These are phyloP conservation scores for Lethrus apterus DNA, from an alignment of 1,140 invertebrate genomes.

Conservation along the genomic window DNA sequence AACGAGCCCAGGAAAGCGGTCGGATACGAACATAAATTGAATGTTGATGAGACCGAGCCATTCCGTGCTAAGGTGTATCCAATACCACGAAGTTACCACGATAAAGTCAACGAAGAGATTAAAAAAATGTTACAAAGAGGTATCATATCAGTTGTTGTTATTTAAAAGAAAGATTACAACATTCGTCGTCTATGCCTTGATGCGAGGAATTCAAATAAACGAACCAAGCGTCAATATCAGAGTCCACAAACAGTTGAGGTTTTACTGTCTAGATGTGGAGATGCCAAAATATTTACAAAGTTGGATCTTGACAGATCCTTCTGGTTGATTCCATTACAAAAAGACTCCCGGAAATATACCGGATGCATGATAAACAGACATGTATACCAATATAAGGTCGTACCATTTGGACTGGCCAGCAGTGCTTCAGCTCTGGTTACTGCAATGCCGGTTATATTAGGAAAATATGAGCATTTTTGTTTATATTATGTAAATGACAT, in stretches of 20 bases:
- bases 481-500: conserved; percentile 5
- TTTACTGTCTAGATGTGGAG: background rate
- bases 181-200: background rate
- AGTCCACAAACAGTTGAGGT: conserved; percentile 2
- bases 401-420: conserved; percentile 37
- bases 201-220: background rate
- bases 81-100: background rate
- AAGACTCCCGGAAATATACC: conserved; percentile 31
- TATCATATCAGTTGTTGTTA: conserved; percentile 4
- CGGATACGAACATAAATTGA: no score
- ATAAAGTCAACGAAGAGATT: conserved; percentile 1
- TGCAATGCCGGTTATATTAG: background rate
- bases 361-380: conserved; percentile 38
- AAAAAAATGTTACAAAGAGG: background rate
- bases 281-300: conserved; percentile 27
- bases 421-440: conserved; percentile 23
- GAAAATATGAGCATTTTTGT: background rate
- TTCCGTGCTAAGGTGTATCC: no score
- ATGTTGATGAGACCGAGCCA: no score
- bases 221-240: background rate
- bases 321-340: conserved; percentile 34
- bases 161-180: background rate
- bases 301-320: conserved; percentile 36
- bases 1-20: no score
- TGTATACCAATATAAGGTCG: conserved; percentile 34